A percentile compares a stretch with the other conserved stretches of the same genome.
Evolutionary conservation across 2,797 vertebrate species (phyloP).

Genomic region (Pteronotus mesoamericanus): DNA sequence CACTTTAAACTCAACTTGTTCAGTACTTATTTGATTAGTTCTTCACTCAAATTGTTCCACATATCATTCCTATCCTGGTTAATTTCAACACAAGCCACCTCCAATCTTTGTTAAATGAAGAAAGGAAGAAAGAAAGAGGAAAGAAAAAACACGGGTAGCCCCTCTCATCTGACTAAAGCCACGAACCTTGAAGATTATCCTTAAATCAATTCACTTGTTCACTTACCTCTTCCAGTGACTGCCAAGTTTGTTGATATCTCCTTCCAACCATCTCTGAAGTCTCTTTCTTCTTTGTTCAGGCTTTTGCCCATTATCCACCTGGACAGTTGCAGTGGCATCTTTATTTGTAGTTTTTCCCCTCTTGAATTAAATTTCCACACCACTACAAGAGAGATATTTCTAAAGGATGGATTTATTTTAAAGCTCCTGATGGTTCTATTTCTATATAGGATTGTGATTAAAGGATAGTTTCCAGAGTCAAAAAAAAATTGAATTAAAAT

Average conservation of each 20-base stretch:
- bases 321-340: background rate
- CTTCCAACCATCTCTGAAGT: background rate
- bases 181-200: background rate
- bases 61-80: background rate
- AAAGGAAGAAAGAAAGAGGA: background rate
- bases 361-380: background rate
- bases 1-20: background rate
- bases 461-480: background rate
- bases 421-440: background rate
- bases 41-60: background rate
- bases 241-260: background rate
- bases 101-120: background rate
- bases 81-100: background rate
- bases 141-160: background rate
- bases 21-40: background rate
- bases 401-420: background rate
- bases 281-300: background rate
- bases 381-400: background rate
- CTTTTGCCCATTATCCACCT: background rate
- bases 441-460: background rate
- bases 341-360: background rate
- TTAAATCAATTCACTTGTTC: background rate
- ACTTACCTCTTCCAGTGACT: background rate
- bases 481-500: conserved; percentile 17
- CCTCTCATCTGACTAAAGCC: background rate